Evolutionary conservation across 2,797 vertebrate species (phyloP).

Genomic region (Astyanax mexicanus): DNA sequence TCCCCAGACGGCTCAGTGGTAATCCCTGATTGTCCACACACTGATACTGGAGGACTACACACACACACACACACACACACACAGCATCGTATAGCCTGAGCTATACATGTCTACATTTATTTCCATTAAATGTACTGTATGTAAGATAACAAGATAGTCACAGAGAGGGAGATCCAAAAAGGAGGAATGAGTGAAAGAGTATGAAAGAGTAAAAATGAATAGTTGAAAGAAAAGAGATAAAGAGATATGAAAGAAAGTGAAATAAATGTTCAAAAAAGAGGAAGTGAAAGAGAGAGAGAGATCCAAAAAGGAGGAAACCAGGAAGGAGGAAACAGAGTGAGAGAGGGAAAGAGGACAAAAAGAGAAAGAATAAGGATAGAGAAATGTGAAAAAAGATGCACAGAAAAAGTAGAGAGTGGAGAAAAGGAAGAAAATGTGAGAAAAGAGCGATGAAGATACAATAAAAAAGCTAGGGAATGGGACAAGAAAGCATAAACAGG

Average conservation of each 20-base stretch:
- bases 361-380: no score
- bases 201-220: neutral
- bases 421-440: neutral
- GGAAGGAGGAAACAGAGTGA: no score
- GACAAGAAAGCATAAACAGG: neutral
- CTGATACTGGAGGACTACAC: slow-evolving; percentile 29
- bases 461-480: neutral
- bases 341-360: no score
- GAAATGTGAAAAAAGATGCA: no score
- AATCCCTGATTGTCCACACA: slow-evolving; percentile 49
- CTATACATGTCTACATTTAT: slow-evolving; percentile 16
- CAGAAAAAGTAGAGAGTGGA: neutral
- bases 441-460: no score
- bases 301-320: no score
- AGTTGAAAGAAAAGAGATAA: neutral
- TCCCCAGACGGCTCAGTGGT: slow-evolving; percentile 43
- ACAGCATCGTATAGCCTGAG: neutral
- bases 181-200: neutral
- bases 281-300: no score
- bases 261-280: neutral
- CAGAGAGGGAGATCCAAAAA: neutral
- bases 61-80: slow-evolving; percentile 15
- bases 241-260: no score
- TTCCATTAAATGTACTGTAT: slow-evolving; percentile 3
- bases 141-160: neutral